Base-by-base conservation (phyloP, 30 jellyfish, hydroid and myxozoan species). In the Aurelia sp. region DNA sequence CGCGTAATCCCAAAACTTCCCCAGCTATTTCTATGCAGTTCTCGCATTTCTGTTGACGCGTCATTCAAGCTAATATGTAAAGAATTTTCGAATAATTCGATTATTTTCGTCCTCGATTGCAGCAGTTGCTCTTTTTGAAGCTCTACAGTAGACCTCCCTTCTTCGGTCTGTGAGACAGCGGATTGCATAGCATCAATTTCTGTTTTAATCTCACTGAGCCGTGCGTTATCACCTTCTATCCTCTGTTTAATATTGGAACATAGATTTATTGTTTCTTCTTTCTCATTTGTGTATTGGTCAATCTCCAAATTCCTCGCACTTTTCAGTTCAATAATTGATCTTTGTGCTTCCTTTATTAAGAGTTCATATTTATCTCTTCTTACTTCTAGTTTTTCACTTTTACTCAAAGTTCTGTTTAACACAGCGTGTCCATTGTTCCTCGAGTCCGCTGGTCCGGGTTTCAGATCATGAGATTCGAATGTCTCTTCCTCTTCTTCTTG, bases 31-130 rank as follows among this genome's bases (percentile, higher is more conserved):
- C 93, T 41, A 10, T 84, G 87, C 67, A 72, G 69, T 31, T 63
- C 82, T 57, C 50, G 74, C 7, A 84, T 41, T 74, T 84, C 93
- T 8, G 76, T 17, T 1, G 82, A 33, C 18, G 93, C 93, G 50
- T 77, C 87, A 27, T 62, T 81, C 18, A 90, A 44, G 21, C 74
- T 76, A 38, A n/a, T 61, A 13, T 74, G 84, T 81, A 82, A 7
- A 11, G 88, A 78, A 17, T 72, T 58, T 60, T 92, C 98, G 57
- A 94, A 82, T 53, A 89, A 48, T 4, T 88, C 95, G 17, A 61
- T 69, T 5, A 94, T 78, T 71, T 88, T 81, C 31, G 69, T 64
- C 48, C 94, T 88, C 24, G 98, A 88, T 13, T 82, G 90, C 21
- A 84, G 48, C 9, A 88, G 90, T 76, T 66, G 83, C 35, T 74